A percentile compares a stretch with the other conserved stretches of the same genome.
Conservation (phyloP, 2,888 invertebrate genomes). For the Tryphoninae sp. region DNA sequence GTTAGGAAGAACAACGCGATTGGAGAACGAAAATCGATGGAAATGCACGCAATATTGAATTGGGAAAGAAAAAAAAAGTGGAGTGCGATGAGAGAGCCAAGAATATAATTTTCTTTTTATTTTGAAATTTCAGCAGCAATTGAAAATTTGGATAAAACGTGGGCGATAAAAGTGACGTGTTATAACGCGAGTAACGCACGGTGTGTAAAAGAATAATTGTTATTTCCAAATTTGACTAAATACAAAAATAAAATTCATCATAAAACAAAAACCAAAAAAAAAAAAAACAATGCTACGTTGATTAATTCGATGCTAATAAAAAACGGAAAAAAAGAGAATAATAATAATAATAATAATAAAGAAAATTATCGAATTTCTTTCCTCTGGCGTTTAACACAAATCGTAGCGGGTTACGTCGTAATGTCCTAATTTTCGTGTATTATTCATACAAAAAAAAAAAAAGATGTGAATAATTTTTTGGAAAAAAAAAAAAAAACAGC, state of each 20-base stretch:
- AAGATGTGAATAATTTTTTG: background rate
- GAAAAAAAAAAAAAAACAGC: constrained; percentile 8
- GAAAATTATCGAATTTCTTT: constrained; percentile 35
- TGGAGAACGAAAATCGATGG: constrained; percentile 14
- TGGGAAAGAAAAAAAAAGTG: background rate
- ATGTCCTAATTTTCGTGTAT: constrained; percentile 21
- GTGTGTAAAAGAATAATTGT: constrained; percentile 39
- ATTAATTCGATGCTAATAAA: constrained; percentile 40
- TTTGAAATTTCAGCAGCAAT: constrained; percentile 27
- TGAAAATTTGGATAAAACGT: constrained; percentile 20
- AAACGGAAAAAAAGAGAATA: constrained; percentile 37
- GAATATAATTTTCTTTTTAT: constrained; percentile 5
- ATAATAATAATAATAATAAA: no score
- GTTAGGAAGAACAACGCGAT: constrained; percentile 34
- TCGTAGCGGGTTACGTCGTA: constrained; percentile 32
- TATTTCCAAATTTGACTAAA: background rate
- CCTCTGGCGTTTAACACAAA: constrained; percentile 34
- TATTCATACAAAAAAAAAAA: background rate
- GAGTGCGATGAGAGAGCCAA: constrained; percentile 6
- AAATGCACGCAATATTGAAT: constrained; percentile 20
- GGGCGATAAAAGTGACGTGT: constrained; percentile 27
- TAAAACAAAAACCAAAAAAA: constrained; percentile 8
- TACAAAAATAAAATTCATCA: constrained; percentile 2
- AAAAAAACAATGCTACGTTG: constrained; percentile 15
- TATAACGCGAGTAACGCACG: constrained; percentile 44